Evolutionary conservation across 2,797 vertebrate genomes (phyloP).

Genomic region (Phataginus tetradactyla): DNA sequence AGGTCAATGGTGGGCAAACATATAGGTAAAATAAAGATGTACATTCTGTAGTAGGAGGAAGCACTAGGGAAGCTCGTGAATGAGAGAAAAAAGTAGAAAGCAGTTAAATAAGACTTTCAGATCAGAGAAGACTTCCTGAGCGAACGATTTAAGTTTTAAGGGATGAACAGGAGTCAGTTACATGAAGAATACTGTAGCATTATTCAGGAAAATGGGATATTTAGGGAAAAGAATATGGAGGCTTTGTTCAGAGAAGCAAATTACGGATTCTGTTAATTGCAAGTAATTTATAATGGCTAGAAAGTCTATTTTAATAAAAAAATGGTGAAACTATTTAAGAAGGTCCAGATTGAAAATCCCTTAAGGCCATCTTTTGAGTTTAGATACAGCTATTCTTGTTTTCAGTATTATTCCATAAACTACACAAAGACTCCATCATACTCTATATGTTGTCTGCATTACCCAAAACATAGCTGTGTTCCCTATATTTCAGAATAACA

Average conservation of each 20-base stretch:
- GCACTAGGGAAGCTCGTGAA: not conserved
- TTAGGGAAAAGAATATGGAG: not conserved
- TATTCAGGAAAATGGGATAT: not conserved
- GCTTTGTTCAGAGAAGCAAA: not conserved
- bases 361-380: not conserved
- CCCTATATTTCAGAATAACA: not conserved
- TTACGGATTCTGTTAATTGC: not conserved
- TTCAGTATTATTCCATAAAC: not conserved
- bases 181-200: not conserved
- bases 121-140: not conserved
- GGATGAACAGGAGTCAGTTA: not conserved
- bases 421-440: not conserved
- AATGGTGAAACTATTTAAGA: not conserved
- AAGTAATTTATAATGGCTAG: not conserved
- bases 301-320: not conserved
- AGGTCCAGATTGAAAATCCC: not conserved
- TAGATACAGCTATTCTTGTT: not conserved
- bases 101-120: not conserved
- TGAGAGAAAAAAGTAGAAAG: not conserved
- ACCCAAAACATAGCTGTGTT: not conserved
- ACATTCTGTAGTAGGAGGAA: not conserved
- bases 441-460: not conserved
- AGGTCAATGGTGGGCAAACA: not conserved
- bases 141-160: not conserved
- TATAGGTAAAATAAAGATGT: not conserved